Base-by-base conservation (phyloP, 2,797 vertebrate genomes). In the Gouania willdenowi region DNA sequence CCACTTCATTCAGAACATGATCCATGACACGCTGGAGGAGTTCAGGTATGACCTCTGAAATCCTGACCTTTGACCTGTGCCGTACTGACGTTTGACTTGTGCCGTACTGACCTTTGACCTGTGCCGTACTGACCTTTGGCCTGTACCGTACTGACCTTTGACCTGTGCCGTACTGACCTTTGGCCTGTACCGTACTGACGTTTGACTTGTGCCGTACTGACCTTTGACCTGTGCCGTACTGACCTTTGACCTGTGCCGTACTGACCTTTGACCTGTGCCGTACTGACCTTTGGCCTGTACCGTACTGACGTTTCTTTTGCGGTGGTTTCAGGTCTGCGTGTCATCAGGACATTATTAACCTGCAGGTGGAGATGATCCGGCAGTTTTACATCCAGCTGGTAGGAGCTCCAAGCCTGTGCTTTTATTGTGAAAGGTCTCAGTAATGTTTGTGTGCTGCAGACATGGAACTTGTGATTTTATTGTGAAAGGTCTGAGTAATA, bases 361-460 rank as follows among this genome's bases (percentile, higher is more conserved):
- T 99, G 25, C 97, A 99, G 85, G 90, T 98, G 54, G 97, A 99
- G 81, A 98, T 99, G 95, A 89, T 99, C 43, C 92, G 92, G 25
- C 97, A 99, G 72, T 98, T 99, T 74, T 97, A 95, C 75, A 86
- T 97, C 75, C 95, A 98, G 60, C 62, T 96, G 93, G 97, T 98
- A 89, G 1, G 91, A 55, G 16, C 2, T n/a, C n/a, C n/a, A n/a
- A n/a, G n/a, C n/a, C n/a, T n/a, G n/a, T n/a, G n/a, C n/a, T n/a
- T n/a, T n/a, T n/a, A n/a, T n/a, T 14, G 13, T 14, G 14, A 14
- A 2, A 14, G 13, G 2, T 14, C 13, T 13, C 2, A 14, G 13
- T 14, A 14, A 13, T 14, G 13, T n/a, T n/a, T 3, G 13, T 14
- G 13, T 14, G 13, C 13, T 14, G 13, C 13, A 14, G 13, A 14